These are phyloP conservation scores for Polypedilum pembai DNA, from an alignment of 1,140 invertebrate species.

Conservation along the genomic window DNA sequence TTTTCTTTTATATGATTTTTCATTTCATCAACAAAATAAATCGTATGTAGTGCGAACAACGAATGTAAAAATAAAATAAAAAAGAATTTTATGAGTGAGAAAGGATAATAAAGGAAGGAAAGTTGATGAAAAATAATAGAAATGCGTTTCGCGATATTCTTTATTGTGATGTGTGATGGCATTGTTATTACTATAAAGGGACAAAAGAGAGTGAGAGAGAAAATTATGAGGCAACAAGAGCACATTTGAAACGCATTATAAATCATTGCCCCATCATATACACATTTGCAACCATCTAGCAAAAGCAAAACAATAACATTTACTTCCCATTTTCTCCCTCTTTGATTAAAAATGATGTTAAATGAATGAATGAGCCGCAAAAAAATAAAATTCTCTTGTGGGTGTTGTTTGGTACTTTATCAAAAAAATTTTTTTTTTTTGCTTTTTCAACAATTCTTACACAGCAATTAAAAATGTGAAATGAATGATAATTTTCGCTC, in stretches of 20 bases:
- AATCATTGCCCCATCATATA: constrained; percentile 14
- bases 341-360: too few relatives aligned
- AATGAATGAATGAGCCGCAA: too few relatives aligned
- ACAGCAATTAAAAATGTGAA: too few relatives aligned
- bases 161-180: background rate
- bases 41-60: constrained; percentile 9
- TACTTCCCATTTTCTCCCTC: too few relatives aligned
- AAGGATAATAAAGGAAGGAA: background rate
- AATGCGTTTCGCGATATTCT: background rate
- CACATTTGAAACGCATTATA: constrained; percentile 25
- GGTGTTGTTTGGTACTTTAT: too few relatives aligned
- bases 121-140: background rate
- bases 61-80: background rate
- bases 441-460: too few relatives aligned
- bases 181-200: constrained; percentile 8
- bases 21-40: constrained; percentile 13
- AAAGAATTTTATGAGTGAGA: background rate
- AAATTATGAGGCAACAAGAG: background rate
- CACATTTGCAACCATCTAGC: too few relatives aligned
- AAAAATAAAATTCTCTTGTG: too few relatives aligned
- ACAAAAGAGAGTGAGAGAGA: background rate
- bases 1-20: constrained; percentile 1
- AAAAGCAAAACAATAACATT: too few relatives aligned
- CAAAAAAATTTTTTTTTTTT: too few relatives aligned
- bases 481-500: too few relatives aligned